Conservation (phyloP, 2,113 vertebrate species). For the Sylvietta virens region DNA sequence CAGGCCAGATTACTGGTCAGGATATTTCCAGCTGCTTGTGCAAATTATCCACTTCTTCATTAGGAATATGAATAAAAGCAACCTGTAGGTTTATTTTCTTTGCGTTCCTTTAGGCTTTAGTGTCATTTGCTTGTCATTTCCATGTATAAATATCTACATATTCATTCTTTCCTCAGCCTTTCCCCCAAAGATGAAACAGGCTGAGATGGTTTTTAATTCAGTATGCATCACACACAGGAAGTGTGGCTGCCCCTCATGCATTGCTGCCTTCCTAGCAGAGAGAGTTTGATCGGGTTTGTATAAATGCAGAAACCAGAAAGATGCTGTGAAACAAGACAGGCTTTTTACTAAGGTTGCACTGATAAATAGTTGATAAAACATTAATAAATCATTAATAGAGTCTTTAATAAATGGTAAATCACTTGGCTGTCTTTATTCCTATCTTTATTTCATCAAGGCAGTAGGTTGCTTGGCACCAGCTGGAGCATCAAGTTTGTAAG, state of each 20-base stretch:
- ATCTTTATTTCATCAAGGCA: constrained; percentile 13
- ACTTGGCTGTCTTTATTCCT: constrained; percentile 16
- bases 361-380: constrained; percentile 57
- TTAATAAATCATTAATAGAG: constrained; percentile 42
- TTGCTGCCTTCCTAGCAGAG: neutral
- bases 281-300: neutral
- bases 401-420: constrained; percentile 47
- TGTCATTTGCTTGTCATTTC: neutral
- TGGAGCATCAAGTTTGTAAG: neutral
- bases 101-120: neutral
- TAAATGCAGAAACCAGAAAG: neutral
- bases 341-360: constrained; percentile 13
- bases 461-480: constrained; percentile 5
- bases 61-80: neutral
- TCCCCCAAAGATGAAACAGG: neutral
- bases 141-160: neutral
- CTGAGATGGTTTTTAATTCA: neutral
- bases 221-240: neutral
- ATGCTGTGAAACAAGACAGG: neutral
- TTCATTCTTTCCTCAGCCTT: neutral
- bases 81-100: neutral
- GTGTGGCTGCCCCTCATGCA: neutral
- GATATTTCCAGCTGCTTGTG: neutral
- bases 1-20: neutral
- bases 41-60: neutral